Evolutionary conservation across 2,797 vertebrate genomes (phyloP), one percentile per base, ranked within the genome.

Genomic region (Urosaurus nigricauda): DNA sequence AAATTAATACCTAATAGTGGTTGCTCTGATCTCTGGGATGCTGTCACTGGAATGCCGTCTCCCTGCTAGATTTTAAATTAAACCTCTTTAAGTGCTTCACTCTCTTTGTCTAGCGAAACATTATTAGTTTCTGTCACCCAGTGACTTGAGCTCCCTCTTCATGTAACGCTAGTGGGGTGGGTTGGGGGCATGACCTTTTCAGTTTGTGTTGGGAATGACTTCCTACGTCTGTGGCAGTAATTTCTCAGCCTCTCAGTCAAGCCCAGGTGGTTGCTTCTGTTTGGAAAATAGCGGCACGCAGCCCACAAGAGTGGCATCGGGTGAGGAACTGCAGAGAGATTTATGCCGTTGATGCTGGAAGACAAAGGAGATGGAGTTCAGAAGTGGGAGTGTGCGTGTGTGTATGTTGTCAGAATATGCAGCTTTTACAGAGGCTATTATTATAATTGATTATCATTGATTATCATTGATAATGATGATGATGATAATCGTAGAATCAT

Each of bases 191-290:
- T 63, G 65, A 93, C 70, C 88, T 92, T 94, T 94, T 93, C 84
- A 87, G 90, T 93, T 94, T 77, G 68, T n/a, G 85, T 40, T 89
- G 4, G 90, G 35, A 1, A 70, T 85, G 90, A 91, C 40, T 89
- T 17, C 88, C 81, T 87, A 37, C 43, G 80, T 83, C 58, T 26
- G 63, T 13, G 14, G 56, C 43, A 2, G 79, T 91, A 83, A 94
- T 93, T 92, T 95, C 83, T 56, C 77, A 88, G 9, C 83, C 84
- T 90, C 74, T 90, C 91, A 24, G 78, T 94, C 86, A 79, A 60
- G 47, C 26, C 89, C 87, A 88, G 58, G 37, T 65, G 40, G 32
- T 32, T 87, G 90, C 47, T 85, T 93, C 79, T 94, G n/a, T 51
- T 24, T 51, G 84, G 79, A 94, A 84, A 95, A 86, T 79, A 83